Evolutionary conservation across 1,140 invertebrate species (phyloP).

Genomic region (Lepidurus apus): DNA sequence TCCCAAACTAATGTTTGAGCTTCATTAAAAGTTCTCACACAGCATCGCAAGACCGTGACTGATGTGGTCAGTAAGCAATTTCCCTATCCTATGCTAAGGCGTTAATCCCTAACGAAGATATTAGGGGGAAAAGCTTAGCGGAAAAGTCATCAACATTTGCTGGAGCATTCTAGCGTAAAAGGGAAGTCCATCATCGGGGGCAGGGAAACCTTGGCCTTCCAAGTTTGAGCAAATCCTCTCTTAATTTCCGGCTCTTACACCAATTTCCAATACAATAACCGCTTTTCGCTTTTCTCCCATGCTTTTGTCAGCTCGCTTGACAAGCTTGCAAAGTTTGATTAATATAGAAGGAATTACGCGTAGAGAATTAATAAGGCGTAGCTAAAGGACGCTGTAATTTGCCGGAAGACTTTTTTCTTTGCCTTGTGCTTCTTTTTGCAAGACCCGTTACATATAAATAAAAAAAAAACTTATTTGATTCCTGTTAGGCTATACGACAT

Average conservation of each 20-base stretch:
- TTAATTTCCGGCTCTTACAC: too few species aligned
- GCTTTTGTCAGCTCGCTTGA: not conserved
- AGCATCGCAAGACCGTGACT: not conserved
- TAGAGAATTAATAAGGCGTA: slow-evolving; percentile 5
- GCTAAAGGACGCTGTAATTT: not conserved
- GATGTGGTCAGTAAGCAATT: not conserved
- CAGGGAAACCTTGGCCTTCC: not conserved
- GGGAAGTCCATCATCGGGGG: not conserved
- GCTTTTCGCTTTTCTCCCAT: not conserved
- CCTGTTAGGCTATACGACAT: not conserved
- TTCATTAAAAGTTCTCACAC: not conserved
- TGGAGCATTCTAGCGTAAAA: not conserved
- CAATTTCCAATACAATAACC: too few species aligned
- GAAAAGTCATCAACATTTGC: not conserved
- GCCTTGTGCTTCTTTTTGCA: not conserved
- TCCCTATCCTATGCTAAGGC: not conserved
- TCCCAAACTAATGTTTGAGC: not conserved
- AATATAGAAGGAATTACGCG: not conserved
- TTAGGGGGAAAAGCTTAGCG: not conserved
- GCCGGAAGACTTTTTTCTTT: not conserved
- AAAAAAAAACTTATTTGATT: not conserved
- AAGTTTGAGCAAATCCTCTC: not conserved
- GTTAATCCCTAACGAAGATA: not conserved
- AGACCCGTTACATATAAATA: not conserved
- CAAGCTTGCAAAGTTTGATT: not conserved